phyloP scores from a whole-genome alignment of 2,888 invertebrate species.

The Heliothis peltigera region DNA sequence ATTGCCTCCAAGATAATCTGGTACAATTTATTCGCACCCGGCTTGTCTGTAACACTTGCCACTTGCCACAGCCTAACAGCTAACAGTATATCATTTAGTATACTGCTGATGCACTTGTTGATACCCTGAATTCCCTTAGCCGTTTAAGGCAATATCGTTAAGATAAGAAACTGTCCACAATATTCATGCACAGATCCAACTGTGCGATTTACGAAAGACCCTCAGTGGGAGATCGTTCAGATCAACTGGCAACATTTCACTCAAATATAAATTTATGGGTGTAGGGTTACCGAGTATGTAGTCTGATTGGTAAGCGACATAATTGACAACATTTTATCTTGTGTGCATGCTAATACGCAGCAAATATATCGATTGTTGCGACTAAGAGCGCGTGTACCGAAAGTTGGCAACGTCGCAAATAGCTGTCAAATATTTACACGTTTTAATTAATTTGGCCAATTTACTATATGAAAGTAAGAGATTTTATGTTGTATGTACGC shows the following conservation, averaged over 20 bases:
- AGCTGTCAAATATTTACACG: no score
- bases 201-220: conserved; percentile 54
- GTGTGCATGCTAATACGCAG: no score
- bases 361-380: no score
- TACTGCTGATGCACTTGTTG: conserved; percentile 42
- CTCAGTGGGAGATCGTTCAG: conserved; percentile 41
- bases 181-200: conserved; percentile 47
- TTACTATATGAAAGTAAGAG: no score
- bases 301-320: background rate
- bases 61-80: conserved; percentile 6
- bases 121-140: conserved; percentile 47
- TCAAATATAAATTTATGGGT: conserved; percentile 28
- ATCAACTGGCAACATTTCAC: conserved; percentile 50
- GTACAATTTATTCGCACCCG: background rate
- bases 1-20: no score
- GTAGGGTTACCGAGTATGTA: conserved; percentile 30
- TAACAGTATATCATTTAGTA: conserved; percentile 25
- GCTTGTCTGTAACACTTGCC: background rate
- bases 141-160: conserved; percentile 33
- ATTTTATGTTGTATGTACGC: no score
- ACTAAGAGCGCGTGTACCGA: no score
- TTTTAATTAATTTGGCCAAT: no score
- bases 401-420: no score
- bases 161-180: conserved; percentile 48
- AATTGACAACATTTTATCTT: no score